These are phyloP conservation scores for Diplolepis rosae DNA, from an alignment of 2,888 invertebrate species.

Conservation along the genomic window DNA sequence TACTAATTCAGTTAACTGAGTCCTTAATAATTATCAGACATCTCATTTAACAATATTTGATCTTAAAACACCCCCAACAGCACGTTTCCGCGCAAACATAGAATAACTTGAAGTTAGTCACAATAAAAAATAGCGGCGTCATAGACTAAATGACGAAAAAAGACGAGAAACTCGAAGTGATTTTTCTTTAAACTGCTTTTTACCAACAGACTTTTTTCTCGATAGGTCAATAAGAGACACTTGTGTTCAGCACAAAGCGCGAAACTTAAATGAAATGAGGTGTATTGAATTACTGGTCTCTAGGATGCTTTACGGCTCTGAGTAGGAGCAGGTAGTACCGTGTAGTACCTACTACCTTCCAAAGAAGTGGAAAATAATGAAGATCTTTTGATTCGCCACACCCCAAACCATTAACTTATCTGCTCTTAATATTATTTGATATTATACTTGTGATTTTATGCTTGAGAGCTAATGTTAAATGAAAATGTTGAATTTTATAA, in stretches of 20 bases:
- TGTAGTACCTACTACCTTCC: too few species aligned
- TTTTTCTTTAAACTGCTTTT: too few species aligned
- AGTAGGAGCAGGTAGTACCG: too few species aligned
- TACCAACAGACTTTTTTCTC: not conserved
- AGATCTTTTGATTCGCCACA: too few species aligned
- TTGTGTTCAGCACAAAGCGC: not conserved
- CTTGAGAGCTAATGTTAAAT: too few species aligned
- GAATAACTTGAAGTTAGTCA: conserved; percentile 5
- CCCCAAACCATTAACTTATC: too few species aligned
- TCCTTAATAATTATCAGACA: not conserved
- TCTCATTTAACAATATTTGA: not conserved
- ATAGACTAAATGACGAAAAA: not conserved
- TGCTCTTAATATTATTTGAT: too few species aligned
- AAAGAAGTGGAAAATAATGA: too few species aligned
- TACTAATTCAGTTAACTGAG: not conserved
- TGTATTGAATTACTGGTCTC: too few species aligned
- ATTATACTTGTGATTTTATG: too few species aligned
- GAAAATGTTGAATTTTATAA: too few species aligned
- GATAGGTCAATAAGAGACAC: not conserved
- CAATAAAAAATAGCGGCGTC: conserved; percentile 9
- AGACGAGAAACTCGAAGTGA: not conserved
- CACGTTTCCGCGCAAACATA: conserved; percentile 8
- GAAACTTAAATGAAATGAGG: not conserved
- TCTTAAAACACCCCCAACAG: not conserved
- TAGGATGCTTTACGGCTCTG: too few species aligned